These are phyloP conservation scores for Orchestes rusci DNA, from an alignment of 2,888 invertebrate genomes.

Conservation along the genomic window DNA sequence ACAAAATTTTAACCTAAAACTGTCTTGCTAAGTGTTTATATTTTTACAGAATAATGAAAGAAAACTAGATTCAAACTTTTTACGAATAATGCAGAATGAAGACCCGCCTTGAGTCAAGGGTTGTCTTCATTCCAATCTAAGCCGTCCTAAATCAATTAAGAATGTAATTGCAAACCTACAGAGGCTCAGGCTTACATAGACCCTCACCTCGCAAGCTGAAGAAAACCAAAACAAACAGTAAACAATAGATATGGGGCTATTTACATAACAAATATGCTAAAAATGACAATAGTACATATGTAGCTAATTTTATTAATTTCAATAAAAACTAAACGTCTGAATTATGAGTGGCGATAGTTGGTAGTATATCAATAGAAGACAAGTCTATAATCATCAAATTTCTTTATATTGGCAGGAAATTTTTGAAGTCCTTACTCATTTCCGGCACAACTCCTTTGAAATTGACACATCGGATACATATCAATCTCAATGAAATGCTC, in stretches of 20 bases:
- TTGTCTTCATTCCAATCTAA: too few species aligned
- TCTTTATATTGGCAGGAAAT: slow-evolving; percentile 16
- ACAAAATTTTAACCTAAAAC: too few species aligned
- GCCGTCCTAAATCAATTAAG: too few species aligned
- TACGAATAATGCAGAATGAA: too few species aligned
- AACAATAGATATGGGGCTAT: slow-evolving; percentile 23
- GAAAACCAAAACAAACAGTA: slow-evolving; percentile 15
- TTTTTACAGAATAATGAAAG: too few species aligned
- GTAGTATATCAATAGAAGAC: slow-evolving; percentile 1
- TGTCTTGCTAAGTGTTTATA: too few species aligned
- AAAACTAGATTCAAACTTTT: too few species aligned
- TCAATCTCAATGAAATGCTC: not conserved
- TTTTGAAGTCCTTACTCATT: not conserved
- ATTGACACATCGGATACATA: not conserved
- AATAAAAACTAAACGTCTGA: slow-evolving; percentile 24
- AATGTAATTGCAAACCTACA: too few species aligned
- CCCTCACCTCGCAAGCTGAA: slow-evolving; percentile 8
- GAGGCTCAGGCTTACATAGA: not conserved
- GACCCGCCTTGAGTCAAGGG: too few species aligned
- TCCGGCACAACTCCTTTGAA: slow-evolving; percentile 8
- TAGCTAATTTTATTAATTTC: slow-evolving; percentile 21
- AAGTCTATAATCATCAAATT: slow-evolving; percentile 18
- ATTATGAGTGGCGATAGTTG: slow-evolving; percentile 23
- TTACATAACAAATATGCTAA: slow-evolving; percentile 25
- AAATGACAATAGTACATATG: slow-evolving; percentile 23